Evolutionary conservation across 1,140 invertebrate species (phyloP), one percentile per base, ranked within the genome.

Genomic region (Hycleus phaleratus): DNA sequence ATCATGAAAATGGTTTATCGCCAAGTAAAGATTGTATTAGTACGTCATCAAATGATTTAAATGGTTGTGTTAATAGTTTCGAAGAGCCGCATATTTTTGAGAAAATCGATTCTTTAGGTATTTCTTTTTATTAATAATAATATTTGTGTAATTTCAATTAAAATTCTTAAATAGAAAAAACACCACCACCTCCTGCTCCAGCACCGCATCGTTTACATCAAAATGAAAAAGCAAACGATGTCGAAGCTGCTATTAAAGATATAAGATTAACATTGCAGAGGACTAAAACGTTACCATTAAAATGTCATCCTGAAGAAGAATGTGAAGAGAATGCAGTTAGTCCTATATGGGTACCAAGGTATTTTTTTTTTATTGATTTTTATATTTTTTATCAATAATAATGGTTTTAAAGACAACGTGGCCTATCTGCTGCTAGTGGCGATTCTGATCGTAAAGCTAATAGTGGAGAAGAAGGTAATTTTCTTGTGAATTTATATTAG

Each of bases 241-340:
- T 88, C 6, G 86, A 89, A 68, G 85, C 87, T 58, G 87, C 87
- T 12, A 88, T 91, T 65, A 86, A 89, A 70, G 88, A 90, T 67
- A 89, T 90, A 63, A 81, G 86, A 59, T 80, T 88, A 63, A 87
- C 88, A 3, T 75, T 91, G 52, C 87, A 90, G 70, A 80, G 86
- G 55, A 89, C 87, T 43, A 88, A 88, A 74, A 80, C 81, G 10
- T 66, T 84, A 46, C 82, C 82, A 10, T 73, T 82, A 2, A 79
- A 81, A 65, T 80, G 68, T 46, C 69, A 71, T 64, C 66, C 67
- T 39, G 67, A 69, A 44, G 69, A 71, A 54, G 70, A 71, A 56
- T 56, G 69, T 38, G 70, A 73, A 61, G 64, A 66, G 46, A 68
- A 63, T 58, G 65, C 63, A 9, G 71, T 77, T 61, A 81, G 82